Evolutionary conservation across 1,140 invertebrate species (phyloP), one percentile per base, ranked within the genome.

Genomic region (Drosophila bipectinata): DNA sequence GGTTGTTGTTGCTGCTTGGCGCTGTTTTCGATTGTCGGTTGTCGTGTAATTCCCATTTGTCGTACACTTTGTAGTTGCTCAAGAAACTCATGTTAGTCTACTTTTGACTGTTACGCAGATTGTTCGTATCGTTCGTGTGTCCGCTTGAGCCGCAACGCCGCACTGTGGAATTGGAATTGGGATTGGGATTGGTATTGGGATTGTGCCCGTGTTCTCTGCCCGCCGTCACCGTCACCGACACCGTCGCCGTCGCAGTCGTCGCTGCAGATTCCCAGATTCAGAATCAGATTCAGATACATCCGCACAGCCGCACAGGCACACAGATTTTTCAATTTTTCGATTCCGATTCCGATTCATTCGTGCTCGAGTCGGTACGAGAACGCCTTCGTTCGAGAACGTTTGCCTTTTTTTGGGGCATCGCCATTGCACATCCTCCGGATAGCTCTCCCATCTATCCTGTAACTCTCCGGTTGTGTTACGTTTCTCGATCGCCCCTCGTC

Each of bases 31-130:
- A 87, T 87, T 87, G 83, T 87, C 83, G 83, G 83, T 90, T 90
- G 88, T 90, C 88, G 88, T 91, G 90, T 91, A 91, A 91, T 91
- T 91, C 90, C 90, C 90, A 91, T 91, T 91, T 91, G 90, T 91
- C 87, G 90, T 91, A 91, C 90, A 90, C 87, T 91, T 91, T 91
- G 90, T 91, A 91, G 79, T 91, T 91, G 90, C 90, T 90, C 90
- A 91, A 91, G 83, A 90, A 91, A 91, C 83, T 91, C 88, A 89
- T 91, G 90, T 91, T 91, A 91, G 90, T 91, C 90, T 91, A 91
- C 90, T 91, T 91, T 91, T 91, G 90, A 90, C 90, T 91, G 90
- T 91, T 91, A 90, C 88, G 90, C 90, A 90, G 90, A 89, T 91
- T 91, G 90, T 91, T 91, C 81, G 89, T 81, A 85, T 82, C 67